phyloP scores from a whole-genome alignment of 2,113 vertebrate genomes.

The Vulpes lagopus region DNA sequence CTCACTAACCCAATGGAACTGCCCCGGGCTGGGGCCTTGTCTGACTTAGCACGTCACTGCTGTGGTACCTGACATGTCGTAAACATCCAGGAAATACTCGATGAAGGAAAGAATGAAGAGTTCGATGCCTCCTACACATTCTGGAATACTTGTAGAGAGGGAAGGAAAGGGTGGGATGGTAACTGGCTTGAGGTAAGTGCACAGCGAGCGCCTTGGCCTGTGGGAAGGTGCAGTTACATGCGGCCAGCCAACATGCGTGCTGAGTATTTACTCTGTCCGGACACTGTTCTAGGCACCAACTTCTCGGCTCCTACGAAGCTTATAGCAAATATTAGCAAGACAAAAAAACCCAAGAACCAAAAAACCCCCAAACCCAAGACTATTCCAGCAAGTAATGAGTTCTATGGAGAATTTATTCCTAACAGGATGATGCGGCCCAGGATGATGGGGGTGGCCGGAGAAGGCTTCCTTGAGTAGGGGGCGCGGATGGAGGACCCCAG shows the following conservation, averaged over 20 bases:
- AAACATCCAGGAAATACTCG: conserved; percentile 52
- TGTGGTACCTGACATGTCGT: not conserved
- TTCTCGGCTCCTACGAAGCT: not conserved
- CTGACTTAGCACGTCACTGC: conserved; percentile 25
- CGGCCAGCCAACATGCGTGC: not conserved
- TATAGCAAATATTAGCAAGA: conserved; percentile 16
- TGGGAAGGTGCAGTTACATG: not conserved
- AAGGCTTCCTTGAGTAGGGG: not conserved
- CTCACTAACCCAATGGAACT: not conserved
- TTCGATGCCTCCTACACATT: conserved; percentile 13
- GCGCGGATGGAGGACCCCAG: not conserved
- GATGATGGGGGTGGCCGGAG: not conserved
- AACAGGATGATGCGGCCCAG: not conserved
- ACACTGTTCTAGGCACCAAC: not conserved
- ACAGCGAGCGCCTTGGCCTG: not conserved
- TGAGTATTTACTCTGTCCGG: not conserved
- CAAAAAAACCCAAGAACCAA: not conserved
- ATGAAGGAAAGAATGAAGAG: conserved; percentile 33
- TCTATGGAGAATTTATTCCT: not conserved
- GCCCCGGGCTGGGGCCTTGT: not conserved
- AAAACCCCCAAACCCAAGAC: not conserved
- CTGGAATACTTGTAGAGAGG: conserved; percentile 36
- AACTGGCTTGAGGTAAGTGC: not conserved
- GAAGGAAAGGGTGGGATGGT: not conserved
- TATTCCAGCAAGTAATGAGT: not conserved